These are phyloP conservation scores for Notarius lentiginosus DNA, from an alignment of 2,113 vertebrate genomes.

Conservation along the genomic window DNA sequence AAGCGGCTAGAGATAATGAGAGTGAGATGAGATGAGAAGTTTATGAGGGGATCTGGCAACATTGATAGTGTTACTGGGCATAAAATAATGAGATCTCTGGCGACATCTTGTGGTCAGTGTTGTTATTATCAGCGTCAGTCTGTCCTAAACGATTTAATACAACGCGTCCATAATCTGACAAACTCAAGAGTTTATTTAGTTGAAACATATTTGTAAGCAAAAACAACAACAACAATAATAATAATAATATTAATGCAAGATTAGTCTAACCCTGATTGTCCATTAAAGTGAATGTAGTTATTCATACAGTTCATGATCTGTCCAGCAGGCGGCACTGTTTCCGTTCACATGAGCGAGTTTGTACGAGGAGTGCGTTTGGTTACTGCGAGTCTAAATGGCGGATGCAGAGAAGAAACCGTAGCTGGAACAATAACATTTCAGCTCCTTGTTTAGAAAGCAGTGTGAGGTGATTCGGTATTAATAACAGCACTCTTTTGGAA, in stretches of 20 bases:
- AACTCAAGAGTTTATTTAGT: neutral
- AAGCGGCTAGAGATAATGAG: too few species aligned
- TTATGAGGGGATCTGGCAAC: neutral
- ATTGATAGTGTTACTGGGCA: fast-evolving
- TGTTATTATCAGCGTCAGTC: neutral
- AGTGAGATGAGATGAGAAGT: too few species aligned
- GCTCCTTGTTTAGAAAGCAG: slow-evolving; percentile 37
- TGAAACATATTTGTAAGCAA: too few species aligned
- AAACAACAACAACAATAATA: neutral
- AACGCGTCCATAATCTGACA: neutral
- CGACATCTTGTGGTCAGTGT: slow-evolving; percentile 15
- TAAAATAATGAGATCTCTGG: slow-evolving; percentile 18
- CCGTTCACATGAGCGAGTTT: slow-evolving; percentile 23
- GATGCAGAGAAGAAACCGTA: slow-evolving; percentile 69
- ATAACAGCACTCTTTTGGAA: slow-evolving; percentile 26
- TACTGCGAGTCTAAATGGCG: slow-evolving; percentile 80
- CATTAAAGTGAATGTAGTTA: neutral
- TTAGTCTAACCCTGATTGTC: neutral
- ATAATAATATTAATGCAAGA: neutral
- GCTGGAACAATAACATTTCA: slow-evolving; percentile 75
- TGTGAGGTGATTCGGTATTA: slow-evolving; percentile 39
- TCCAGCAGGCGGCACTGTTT: slow-evolving; percentile 60
- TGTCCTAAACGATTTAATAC: neutral
- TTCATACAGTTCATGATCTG: neutral
- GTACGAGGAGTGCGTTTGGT: slow-evolving; percentile 79